Conservation (phyloP, 2,113 vertebrate species). For the Euleptes europaea region DNA sequence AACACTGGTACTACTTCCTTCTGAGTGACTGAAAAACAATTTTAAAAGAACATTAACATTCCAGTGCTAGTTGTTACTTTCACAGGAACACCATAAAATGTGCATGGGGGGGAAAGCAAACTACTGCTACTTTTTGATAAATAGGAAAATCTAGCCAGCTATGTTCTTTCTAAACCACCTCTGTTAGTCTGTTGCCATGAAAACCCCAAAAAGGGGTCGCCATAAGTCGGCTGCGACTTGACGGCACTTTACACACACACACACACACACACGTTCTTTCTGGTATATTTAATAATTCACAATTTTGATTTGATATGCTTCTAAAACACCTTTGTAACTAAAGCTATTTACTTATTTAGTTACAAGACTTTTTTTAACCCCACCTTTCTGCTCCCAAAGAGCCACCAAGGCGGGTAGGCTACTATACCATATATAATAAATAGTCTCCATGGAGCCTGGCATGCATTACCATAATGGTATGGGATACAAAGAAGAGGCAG, state of each 20-base stretch:
- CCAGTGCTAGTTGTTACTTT: background rate
- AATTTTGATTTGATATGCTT: background rate
- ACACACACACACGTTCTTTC: no score
- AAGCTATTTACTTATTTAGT: no score
- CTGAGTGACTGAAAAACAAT: background rate
- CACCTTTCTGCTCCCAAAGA: no score
- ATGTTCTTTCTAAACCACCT: no score
- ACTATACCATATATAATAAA: background rate
- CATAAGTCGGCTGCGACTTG: no score
- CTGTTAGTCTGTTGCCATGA: no score
- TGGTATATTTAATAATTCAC: background rate
- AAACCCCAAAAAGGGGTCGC: no score
- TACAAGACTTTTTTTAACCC: no score
- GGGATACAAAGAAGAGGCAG: background rate
- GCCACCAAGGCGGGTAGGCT: no score
- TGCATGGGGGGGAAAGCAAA: background rate
- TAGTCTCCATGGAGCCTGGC: no score
- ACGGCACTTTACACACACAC: no score
- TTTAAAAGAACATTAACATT: slow-evolving; percentile 4
- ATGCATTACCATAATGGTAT: background rate
- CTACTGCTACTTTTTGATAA: background rate
- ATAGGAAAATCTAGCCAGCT: background rate
- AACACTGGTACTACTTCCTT: background rate
- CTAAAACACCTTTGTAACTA: background rate
- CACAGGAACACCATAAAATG: background rate